These are phyloP conservation scores for Chesias legatella DNA, from an alignment of 2,888 invertebrate genomes.

Conservation along the genomic window DNA sequence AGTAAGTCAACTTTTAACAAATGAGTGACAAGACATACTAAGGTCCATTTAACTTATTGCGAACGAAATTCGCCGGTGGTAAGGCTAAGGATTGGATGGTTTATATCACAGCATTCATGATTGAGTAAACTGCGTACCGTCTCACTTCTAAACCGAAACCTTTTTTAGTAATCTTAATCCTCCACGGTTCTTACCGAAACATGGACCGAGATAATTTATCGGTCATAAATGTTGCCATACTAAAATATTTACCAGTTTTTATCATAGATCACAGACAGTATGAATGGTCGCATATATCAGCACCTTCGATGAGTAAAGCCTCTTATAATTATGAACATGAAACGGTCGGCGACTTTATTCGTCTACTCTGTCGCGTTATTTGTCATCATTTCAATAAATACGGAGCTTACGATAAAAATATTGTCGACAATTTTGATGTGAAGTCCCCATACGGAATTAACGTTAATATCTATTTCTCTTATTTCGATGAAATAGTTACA, in stretches of 20 bases:
- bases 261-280: slow-evolving; percentile 31
- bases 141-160: slow-evolving; percentile 24
- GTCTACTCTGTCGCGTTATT: slow-evolving; percentile 27
- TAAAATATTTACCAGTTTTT: slow-evolving; percentile 34
- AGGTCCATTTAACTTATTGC: no score
- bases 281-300: slow-evolving; percentile 32
- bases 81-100: slow-evolving; percentile 15
- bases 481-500: slow-evolving; percentile 30
- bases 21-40: no score
- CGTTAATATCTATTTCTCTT: slow-evolving; percentile 25
- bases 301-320: slow-evolving; percentile 29
- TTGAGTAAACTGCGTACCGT: slow-evolving; percentile 22
- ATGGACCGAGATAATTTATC: slow-evolving; percentile 30
- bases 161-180: slow-evolving; percentile 34
- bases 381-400: slow-evolving; percentile 36
- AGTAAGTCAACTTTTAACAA: no score
- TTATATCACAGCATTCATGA: slow-evolving; percentile 21
- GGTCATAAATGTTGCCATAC: slow-evolving; percentile 28
- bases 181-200: slow-evolving; percentile 25
- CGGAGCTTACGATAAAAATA: slow-evolving; percentile 32
- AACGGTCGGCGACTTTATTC: slow-evolving; percentile 26
- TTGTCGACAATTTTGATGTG: slow-evolving; percentile 30
- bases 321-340: slow-evolving; percentile 34
- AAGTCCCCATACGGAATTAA: slow-evolving; percentile 24
- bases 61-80: slow-evolving; percentile 8